Base-by-base conservation (phyloP, 2,888 invertebrate genomes). In the Drosophila prolongata region DNA sequence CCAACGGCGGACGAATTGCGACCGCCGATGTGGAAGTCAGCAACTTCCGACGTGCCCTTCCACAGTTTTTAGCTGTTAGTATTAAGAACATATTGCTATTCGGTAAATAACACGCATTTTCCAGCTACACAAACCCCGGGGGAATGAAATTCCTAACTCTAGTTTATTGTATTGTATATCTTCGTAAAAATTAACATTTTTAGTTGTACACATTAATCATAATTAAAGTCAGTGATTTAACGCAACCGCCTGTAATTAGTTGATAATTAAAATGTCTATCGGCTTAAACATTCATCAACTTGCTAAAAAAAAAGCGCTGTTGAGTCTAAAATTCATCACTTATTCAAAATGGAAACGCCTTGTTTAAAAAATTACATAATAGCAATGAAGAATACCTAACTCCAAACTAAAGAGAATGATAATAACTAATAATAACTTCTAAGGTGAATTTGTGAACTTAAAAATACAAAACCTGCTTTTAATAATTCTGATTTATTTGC, bases 81-180 rank as follows among this genome's bases (percentile, higher is more conserved):
- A 95, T 96, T 19, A 97, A 97, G 92, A 97, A 97, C 92, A 93
- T 96, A 65, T 93, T 97, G 40, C 93, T 97, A 38, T 92, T 96
- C 77, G 95, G 94, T 94, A 92, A 92, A 91, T 88, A 83, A 86
- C 55, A 68, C 49, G 67, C 34, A 47, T 30, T 37, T 42, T 59
- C 37, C 27, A 68, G 19, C 44, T 40, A 37, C 54, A 40, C 24
- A 40, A 40, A 13, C 10, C 34, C 34, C 13, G 35, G 47, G 64
- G 64, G 66, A 77, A 72, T 79, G 69, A 77, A 77, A 56, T 19
- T 54, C 9, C 40, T 14, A 3, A 24, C 14, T 19, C 30, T n/a
- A 49, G 6, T 57, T 16, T 1, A n/a, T 35, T 30, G 9, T 11
- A 9, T 19, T 46, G 34, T 10, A 13, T 14, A 38, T 13, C 16